These are phyloP conservation scores for Hemicentrotus pulcherrimus DNA, from an alignment of 35 echinoderm and acorn worm genomes.

Conservation along the genomic window DNA sequence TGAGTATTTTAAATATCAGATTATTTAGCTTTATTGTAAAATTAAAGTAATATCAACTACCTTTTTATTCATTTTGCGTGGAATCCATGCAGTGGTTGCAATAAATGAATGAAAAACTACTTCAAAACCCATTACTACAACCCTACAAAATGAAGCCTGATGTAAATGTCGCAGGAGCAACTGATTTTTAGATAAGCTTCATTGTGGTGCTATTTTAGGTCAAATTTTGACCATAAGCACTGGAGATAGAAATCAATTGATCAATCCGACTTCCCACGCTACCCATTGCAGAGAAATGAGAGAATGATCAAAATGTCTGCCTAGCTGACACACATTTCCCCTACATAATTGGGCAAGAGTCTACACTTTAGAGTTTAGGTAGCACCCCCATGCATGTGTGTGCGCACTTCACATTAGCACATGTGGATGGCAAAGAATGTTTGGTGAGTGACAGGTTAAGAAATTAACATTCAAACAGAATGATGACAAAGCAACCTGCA, in stretches of 20 bases:
- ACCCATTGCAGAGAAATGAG: background rate
- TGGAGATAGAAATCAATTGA: background rate
- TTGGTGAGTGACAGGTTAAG: background rate
- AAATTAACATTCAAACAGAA: background rate
- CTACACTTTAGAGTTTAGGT: background rate
- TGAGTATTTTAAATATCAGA: too few relatives aligned
- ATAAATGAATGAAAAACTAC: too few relatives aligned
- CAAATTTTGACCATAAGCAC: background rate
- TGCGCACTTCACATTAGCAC: background rate
- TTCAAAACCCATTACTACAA: too few relatives aligned
- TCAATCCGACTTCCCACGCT: background rate
- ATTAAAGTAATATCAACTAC: too few relatives aligned
- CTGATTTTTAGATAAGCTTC: background rate
- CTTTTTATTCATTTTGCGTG: too few relatives aligned
- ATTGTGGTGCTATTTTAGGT: background rate
- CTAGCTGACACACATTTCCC: background rate
- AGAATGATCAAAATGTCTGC: background rate
- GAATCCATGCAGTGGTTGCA: too few relatives aligned
- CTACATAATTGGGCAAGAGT: background rate
- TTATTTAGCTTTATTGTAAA: too few relatives aligned
- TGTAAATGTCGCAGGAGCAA: background rate
- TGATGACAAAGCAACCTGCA: background rate
- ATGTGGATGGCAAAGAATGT: background rate
- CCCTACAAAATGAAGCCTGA: background rate
- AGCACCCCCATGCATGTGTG: background rate